A percentile compares a stretch with the other conserved stretches of the same genome.
phyloP scores from a whole-genome alignment of 2,888 invertebrate genomes.

The Gibbula magus region DNA sequence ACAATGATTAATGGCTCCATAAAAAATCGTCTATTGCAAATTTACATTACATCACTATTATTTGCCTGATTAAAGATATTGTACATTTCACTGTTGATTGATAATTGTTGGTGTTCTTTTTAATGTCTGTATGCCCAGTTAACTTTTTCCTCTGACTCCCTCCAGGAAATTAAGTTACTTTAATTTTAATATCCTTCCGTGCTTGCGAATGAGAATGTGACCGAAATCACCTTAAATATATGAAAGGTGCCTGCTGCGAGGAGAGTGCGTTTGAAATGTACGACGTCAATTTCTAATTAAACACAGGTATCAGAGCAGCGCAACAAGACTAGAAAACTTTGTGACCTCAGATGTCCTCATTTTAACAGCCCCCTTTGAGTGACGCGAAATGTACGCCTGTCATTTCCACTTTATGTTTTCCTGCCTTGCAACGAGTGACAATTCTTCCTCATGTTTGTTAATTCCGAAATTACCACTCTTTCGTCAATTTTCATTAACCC shows the following conservation, averaged over 20 bases:
- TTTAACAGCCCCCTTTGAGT: not conserved
- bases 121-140: too few relatives aligned
- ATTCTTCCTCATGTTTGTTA: not conserved
- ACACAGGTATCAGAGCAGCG: not conserved
- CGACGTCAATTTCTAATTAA: not conserved
- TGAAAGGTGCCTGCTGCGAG: not conserved
- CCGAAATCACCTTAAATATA: not conserved
- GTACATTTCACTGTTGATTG: too few relatives aligned
- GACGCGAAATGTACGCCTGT: conserved; percentile 1
- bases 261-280: not conserved
- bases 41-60: too few relatives aligned
- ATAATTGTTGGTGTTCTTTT: too few relatives aligned
- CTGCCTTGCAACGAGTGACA: not conserved
- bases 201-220: not conserved
- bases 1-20: too few relatives aligned
- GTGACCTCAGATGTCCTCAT: not conserved
- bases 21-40: too few relatives aligned
- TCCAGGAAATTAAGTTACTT: not conserved
- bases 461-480: conserved; percentile 5
- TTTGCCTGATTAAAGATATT: too few relatives aligned
- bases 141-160: too few relatives aligned
- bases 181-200: not conserved
- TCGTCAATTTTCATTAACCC: not conserved
- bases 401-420: conserved; percentile 7
- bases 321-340: not conserved